Conservation (phyloP, 2,113 vertebrate species). For the Clarias macrocephalus region DNA sequence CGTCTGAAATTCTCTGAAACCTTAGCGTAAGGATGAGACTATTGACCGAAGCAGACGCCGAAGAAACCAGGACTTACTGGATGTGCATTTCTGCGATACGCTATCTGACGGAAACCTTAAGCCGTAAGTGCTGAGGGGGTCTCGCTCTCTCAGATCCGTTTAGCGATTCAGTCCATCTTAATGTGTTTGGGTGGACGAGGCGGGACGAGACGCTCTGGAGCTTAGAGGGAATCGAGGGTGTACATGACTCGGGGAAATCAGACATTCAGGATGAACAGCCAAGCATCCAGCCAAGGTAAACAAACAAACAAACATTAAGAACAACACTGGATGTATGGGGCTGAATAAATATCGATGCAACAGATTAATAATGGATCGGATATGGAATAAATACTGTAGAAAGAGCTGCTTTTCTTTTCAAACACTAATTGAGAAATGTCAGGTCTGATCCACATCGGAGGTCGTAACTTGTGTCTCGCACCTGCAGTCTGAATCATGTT, state of each 20-base stretch:
- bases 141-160: constrained; percentile 6
- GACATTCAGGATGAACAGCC: background rate
- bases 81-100: constrained; percentile 2
- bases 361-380: constrained; percentile 34
- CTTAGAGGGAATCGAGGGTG: background rate
- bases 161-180: background rate
- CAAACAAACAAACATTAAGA: too few species aligned
- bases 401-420: background rate
- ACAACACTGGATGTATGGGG: background rate
- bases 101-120: background rate
- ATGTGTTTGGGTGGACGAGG: constrained; percentile 9
- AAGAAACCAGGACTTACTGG: background rate
- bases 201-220: background rate
- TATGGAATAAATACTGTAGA: background rate
- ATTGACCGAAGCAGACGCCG: background rate
- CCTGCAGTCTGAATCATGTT: constrained; percentile 60
- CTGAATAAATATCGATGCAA: background rate
- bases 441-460: constrained; percentile 39
- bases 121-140: background rate
- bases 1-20: background rate
- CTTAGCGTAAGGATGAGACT: background rate
- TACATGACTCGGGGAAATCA: background rate
- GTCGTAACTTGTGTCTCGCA: constrained; percentile 51
- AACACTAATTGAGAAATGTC: background rate
- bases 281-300: background rate